These are phyloP conservation scores for Notechis scutatus DNA, from an alignment of 2,113 vertebrate species.

Conservation along the genomic window DNA sequence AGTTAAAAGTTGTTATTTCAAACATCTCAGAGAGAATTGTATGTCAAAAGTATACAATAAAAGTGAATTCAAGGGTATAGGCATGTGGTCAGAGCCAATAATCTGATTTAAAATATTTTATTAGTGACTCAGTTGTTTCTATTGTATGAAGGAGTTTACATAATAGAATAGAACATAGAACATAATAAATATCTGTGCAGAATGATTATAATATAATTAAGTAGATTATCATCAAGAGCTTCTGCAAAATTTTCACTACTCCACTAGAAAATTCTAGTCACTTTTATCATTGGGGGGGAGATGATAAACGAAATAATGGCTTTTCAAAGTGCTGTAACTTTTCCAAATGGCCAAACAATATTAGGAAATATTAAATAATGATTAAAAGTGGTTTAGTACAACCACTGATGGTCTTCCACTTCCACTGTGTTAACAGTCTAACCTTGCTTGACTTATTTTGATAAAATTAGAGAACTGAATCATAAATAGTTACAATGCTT, in stretches of 20 bases:
- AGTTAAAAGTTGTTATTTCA: not conserved
- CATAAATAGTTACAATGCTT: not conserved
- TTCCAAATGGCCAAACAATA: not conserved
- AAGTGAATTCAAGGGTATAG: not conserved
- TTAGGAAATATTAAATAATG: not conserved
- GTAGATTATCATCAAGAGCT: not conserved
- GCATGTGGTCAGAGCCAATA: not conserved
- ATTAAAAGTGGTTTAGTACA: not conserved
- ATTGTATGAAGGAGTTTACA: not conserved
- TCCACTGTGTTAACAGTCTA: not conserved
- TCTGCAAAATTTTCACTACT: not conserved
- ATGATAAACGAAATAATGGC: not conserved
- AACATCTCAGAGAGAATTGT: not conserved
- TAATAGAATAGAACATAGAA: not conserved
- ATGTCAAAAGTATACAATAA: not conserved
- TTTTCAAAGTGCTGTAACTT: not conserved
- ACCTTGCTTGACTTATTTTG: not conserved
- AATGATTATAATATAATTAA: not conserved
- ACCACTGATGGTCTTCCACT: not conserved
- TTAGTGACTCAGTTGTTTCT: not conserved
- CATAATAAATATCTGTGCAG: not conserved
- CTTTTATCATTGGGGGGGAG: not conserved
- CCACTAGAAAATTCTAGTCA: not conserved
- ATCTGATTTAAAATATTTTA: not conserved
- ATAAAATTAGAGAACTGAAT: not conserved